Evolutionary conservation across 1,140 invertebrate genomes (phyloP).

Genomic region (Anthonomus grandis): DNA sequence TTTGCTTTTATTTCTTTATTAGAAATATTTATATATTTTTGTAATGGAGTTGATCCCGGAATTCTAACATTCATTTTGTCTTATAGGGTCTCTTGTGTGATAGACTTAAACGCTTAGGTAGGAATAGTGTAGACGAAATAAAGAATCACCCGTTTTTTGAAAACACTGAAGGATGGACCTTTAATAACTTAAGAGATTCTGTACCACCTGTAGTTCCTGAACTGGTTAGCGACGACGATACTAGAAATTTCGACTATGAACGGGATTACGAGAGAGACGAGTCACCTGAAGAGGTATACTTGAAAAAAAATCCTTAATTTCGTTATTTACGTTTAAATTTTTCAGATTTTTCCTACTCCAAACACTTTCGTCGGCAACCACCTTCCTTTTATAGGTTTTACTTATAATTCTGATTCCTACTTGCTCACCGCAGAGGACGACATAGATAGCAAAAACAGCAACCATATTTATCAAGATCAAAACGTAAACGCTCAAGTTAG

Average conservation of each 20-base stretch:
- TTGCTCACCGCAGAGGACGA: constrained; percentile 54
- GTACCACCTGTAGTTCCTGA: constrained; percentile 97
- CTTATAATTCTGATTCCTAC: constrained; percentile 90
- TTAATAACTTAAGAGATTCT: constrained; percentile 90
- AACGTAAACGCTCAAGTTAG: constrained; percentile 57
- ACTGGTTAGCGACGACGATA: constrained; percentile 93
- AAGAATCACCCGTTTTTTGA: constrained; percentile 93
- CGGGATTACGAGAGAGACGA: constrained; percentile 94
- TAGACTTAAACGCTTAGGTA: constrained; percentile 83
- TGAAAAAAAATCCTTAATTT: no score
- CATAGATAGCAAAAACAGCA: constrained; percentile 60
- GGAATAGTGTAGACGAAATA: constrained; percentile 93
- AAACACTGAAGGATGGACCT: constrained; percentile 93
- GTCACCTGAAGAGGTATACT: constrained; percentile 66
- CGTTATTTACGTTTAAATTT: constrained; percentile 2
- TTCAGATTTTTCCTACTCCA: constrained; percentile 80
- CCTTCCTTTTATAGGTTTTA: constrained; percentile 96
- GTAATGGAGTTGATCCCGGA: no score
- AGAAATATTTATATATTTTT: no score
- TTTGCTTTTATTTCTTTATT: no score
- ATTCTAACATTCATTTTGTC: no score
- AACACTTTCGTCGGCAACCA: constrained; percentile 99
- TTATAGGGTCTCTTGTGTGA: constrained; percentile 94
- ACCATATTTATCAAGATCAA: constrained; percentile 54
- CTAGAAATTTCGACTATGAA: constrained; percentile 98